phyloP scores from a whole-genome alignment of 2,888 invertebrate species.

The Microctonus brassicae region DNA sequence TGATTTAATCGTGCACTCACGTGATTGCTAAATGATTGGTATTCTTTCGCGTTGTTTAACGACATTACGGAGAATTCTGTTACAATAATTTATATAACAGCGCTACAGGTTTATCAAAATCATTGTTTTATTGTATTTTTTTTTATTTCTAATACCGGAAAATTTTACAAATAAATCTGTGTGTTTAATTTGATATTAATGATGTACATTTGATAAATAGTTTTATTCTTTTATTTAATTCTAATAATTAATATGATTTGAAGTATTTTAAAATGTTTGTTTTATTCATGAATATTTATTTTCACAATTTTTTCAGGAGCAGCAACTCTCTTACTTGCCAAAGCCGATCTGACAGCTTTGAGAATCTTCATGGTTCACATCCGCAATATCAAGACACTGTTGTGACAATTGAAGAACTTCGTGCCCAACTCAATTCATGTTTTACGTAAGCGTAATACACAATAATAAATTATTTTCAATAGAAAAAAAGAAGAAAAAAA shows the following conservation, averaged over 20 bases:
- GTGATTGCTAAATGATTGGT: constrained; percentile 24
- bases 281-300: constrained; percentile 13
- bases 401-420: constrained; percentile 79
- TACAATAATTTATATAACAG: constrained; percentile 29
- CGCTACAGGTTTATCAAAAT: constrained; percentile 31
- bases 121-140: background rate
- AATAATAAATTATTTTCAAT: background rate
- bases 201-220: background rate
- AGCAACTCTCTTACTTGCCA: constrained; percentile 65
- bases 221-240: background rate
- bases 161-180: background rate
- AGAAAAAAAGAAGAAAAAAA: background rate
- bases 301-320: constrained; percentile 54
- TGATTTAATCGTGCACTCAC: background rate
- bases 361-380: constrained; percentile 62
- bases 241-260: background rate
- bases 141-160: background rate
- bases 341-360: constrained; percentile 61
- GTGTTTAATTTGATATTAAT: constrained; percentile 8
- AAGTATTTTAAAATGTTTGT: no score
- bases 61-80: constrained; percentile 14
- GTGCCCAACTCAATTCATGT: constrained; percentile 80
- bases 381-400: constrained; percentile 71
- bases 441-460: constrained; percentile 72
- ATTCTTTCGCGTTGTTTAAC: background rate